Base-by-base conservation (phyloP, 2,113 vertebrate genomes). In the Pteruthius melanotis region DNA sequence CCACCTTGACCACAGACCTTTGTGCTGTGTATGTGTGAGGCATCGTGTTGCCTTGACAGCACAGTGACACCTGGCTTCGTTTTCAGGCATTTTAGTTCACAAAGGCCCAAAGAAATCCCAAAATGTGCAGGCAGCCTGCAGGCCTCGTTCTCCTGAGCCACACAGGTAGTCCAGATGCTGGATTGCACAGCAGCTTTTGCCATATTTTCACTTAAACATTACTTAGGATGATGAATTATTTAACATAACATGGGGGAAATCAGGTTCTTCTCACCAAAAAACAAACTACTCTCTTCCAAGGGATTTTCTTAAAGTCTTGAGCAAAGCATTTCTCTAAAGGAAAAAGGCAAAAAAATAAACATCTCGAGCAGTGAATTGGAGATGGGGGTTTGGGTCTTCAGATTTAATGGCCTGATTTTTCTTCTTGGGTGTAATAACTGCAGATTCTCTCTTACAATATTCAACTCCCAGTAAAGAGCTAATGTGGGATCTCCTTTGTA, bases 21-120 rank as follows among this genome's bases (percentile, higher is more conserved):
- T 28, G 20, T 0, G 1, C 27, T 24, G 4, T 17, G 35, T 70
- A 5, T 2, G 0, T 53, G 8, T 5, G 24, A 66, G 76, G 42
- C 35, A 19, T 81, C 5, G 1, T n/a, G 39, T 81, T 93, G 72
- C 42, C 45, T 80, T 66, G 44, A 72, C 28, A 2, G 14, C 66
- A 69, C 75, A 72, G 56, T 31, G 75, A 88, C 21, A 3, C 71
- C 88, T 83, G 79, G 86, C 85, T 96, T 94, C 47, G 1, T 79
- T 93, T 92, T 93, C 76, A 85, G 61, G 79, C 54, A 69, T 26
- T 37, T 90, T 80, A 60, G 19, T 61, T 85, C 50, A 50, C 22
- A 56, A 65, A 27, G 63, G 20, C 61, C 52, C 75, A 20, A 44
- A 83, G 45, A 90, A 89, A 54, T 49, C 33, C 35, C 60, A 80